Evolutionary conservation across 2,888 invertebrate genomes (phyloP).

Genomic region (Capitulum mitella): DNA sequence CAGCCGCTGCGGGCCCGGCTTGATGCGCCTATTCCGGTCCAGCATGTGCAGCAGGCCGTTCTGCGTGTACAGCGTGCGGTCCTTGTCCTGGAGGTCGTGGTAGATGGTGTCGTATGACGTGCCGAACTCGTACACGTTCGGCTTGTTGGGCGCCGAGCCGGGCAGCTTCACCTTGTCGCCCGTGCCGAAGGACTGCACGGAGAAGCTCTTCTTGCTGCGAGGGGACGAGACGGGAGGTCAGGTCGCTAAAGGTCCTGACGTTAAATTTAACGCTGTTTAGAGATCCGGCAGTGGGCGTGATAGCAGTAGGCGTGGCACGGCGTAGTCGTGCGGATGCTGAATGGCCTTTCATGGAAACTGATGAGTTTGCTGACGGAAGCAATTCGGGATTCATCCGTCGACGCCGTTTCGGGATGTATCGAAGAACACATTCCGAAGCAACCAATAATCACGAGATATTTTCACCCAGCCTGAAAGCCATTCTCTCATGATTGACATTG

Average conservation of each 20-base stretch:
- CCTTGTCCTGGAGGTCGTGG: constrained; percentile 77
- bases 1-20: constrained; percentile 87
- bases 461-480: neutral
- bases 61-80: constrained; percentile 92
- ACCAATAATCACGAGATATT: no score
- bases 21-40: constrained; percentile 92
- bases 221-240: neutral
- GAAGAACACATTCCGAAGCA: no score
- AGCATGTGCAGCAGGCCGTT: constrained; percentile 97
- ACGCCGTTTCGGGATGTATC: no score
- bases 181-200: constrained; percentile 88
- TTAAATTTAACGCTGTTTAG: no score
- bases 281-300: no score
- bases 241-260: neutral
- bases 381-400: no score
- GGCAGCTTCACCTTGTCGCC: constrained; percentile 95
- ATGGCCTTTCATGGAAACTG: no score
- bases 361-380: no score
- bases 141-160: constrained; percentile 79
- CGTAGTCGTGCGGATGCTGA: no score
- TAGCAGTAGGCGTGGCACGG: no score
- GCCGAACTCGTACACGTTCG: constrained; percentile 96
- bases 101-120: constrained; percentile 93
- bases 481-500: neutral
- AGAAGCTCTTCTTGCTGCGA: constrained; percentile 85